Evolutionary conservation across 1,140 invertebrate genomes (phyloP).

Genomic region (Nylanderia fulva): DNA sequence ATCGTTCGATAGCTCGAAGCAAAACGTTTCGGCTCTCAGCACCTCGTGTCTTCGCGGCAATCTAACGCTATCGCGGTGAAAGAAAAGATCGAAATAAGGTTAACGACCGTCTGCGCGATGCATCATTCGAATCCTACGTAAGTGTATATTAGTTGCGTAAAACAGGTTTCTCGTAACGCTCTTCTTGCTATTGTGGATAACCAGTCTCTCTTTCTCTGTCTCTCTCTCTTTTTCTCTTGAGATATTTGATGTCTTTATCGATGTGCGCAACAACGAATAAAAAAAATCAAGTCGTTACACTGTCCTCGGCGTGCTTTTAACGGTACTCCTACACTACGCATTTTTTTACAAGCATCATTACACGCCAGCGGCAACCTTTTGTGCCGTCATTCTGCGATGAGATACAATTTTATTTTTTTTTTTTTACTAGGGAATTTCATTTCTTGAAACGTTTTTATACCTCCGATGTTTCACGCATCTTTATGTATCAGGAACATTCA

Average conservation of each 20-base stretch:
- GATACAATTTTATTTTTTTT: neutral
- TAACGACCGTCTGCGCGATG: slow-evolving; percentile 44
- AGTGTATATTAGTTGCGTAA: slow-evolving; percentile 42
- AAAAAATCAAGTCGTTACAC: slow-evolving; percentile 41
- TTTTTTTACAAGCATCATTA: slow-evolving; percentile 29
- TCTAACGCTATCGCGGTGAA: slow-evolving; percentile 40
- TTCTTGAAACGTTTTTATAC: neutral
- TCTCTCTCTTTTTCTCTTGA: too few relatives aligned
- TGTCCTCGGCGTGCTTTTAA: slow-evolving; percentile 27
- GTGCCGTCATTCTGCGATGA: neutral
- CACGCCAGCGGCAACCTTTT: slow-evolving; percentile 24
- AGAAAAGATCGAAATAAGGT: slow-evolving; percentile 56
- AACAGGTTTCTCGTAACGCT: slow-evolving; percentile 14
- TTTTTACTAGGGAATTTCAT: neutral
- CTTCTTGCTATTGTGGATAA: slow-evolving; percentile 56
- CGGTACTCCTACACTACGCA: slow-evolving; percentile 30
- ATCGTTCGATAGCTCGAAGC: neutral
- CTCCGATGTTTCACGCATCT: neutral
- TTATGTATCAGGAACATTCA: neutral
- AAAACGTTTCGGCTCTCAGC: slow-evolving; percentile 2
- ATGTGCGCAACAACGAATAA: neutral
- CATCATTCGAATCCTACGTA: slow-evolving; percentile 30
- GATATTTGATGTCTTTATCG: slow-evolving; percentile 56
- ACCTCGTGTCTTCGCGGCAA: slow-evolving; percentile 4
- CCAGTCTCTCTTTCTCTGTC: slow-evolving; percentile 36